Evolutionary conservation across 2,797 vertebrate species (phyloP).

Genomic region (Muraenolepis orangiensis): DNA sequence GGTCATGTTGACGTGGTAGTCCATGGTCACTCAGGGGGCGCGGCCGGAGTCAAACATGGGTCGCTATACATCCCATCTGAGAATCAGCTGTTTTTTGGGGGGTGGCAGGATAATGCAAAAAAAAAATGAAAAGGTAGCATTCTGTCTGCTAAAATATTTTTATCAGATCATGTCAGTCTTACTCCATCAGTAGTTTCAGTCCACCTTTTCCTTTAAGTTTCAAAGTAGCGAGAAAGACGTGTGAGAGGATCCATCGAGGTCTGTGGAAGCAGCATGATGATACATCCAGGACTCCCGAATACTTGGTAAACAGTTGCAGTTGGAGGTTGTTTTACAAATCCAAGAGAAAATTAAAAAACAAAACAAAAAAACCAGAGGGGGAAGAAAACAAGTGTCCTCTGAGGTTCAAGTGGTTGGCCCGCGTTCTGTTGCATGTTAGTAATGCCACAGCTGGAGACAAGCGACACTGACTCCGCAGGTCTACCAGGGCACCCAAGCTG

Average conservation of each 20-base stretch:
- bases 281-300: constrained; percentile 42
- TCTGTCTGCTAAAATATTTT: constrained; percentile 3
- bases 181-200: constrained; percentile 10
- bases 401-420: constrained; percentile 22
- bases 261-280: constrained; percentile 31
- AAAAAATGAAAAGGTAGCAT: neutral
- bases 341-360: constrained; percentile 25
- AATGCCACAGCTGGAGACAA: constrained; percentile 61
- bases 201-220: constrained; percentile 37
- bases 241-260: constrained; percentile 27
- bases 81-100: neutral
- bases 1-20: constrained; percentile 29
- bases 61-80: constrained; percentile 28
- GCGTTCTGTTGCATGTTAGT: constrained; percentile 40
- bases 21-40: constrained; percentile 48
- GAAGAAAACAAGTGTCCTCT: constrained; percentile 40
- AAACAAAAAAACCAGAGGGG: constrained; percentile 38
- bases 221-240: constrained; percentile 25
- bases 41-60: constrained; percentile 6
- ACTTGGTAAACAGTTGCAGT: constrained; percentile 21
- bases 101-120: neutral
- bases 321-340: constrained; percentile 29
- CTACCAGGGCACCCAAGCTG: constrained; percentile 67
- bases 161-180: neutral
- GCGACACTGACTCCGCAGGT: constrained; percentile 62